A percentile compares a stretch with the other conserved stretches of the same genome.
phyloP scores from a whole-genome alignment of 53 echinoderm and acorn worm species.

The Patiria pectinifera region DNA sequence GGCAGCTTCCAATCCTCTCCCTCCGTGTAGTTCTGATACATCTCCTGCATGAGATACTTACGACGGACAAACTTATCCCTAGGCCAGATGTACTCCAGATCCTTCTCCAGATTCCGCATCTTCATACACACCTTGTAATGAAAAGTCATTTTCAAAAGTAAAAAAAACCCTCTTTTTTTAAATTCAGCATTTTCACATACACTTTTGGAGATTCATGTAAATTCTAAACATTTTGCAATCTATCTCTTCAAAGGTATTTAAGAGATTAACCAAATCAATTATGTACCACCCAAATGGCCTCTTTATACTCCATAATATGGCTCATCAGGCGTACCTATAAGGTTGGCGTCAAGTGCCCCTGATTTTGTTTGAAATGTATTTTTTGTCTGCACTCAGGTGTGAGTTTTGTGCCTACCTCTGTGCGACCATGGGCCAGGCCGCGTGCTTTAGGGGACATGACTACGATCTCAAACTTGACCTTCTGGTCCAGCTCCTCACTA shows the following conservation, averaged over 20 bases:
- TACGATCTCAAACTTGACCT: conserved; percentile 98
- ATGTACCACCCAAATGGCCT: no score
- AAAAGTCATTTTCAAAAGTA: not conserved
- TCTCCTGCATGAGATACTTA: conserved; percentile 99
- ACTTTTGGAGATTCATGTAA: not conserved
- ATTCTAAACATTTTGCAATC: no score
- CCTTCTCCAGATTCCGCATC: conserved; percentile 85
- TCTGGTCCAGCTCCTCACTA: conserved; percentile 95
- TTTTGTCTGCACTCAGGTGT: not conserved
- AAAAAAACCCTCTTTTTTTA: not conserved
- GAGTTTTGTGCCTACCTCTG: conserved; percentile 73
- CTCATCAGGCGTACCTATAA: no score
- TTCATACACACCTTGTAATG: conserved; percentile 85
- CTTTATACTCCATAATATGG: no score
- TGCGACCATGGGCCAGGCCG: conserved; percentile 84
- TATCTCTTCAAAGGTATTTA: no score
- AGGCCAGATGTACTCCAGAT: conserved; percentile 92
- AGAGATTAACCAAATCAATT: no score
- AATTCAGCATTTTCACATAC: not conserved
- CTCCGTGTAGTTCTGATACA: conserved; percentile 96
- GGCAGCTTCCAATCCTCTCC: conserved; percentile 95
- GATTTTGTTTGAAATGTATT: no score
- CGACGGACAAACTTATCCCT: conserved; percentile 90
- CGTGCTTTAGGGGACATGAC: conserved; percentile 93
- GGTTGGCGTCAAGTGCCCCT: no score